phyloP scores from a whole-genome alignment of 2,888 invertebrate species.

The Eupithecia tripunctaria region DNA sequence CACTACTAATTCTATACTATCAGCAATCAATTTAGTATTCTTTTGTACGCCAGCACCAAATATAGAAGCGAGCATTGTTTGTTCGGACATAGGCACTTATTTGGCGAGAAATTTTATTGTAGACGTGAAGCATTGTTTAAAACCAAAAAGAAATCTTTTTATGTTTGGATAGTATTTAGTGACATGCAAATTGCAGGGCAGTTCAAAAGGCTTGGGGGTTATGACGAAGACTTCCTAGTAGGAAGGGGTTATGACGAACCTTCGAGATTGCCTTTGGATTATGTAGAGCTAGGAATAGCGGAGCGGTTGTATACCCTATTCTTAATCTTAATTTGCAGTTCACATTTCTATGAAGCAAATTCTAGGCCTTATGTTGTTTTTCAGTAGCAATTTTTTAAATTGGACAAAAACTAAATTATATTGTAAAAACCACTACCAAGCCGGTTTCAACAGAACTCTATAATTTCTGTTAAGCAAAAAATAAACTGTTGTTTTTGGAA shows the following conservation, averaged over 20 bases:
- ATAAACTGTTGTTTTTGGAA: neutral
- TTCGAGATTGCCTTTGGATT: too few species aligned
- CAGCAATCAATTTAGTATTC: constrained; percentile 13
- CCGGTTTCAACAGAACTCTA: constrained; percentile 7
- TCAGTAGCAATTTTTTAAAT: neutral
- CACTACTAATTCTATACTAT: neutral
- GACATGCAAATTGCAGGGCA: neutral
- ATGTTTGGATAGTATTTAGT: neutral
- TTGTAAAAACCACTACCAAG: constrained; percentile 4
- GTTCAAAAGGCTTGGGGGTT: neutral
- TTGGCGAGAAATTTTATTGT: constrained; percentile 12
- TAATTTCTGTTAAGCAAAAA: constrained; percentile 15
- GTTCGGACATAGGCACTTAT: neutral
- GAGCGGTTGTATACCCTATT: neutral
- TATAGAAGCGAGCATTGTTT: neutral
- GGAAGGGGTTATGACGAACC: neutral
- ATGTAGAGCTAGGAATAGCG: neutral
- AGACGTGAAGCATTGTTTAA: constrained; percentile 5
- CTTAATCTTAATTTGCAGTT: neutral
- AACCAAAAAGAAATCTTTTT: neutral
- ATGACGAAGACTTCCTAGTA: neutral
- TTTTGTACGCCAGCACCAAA: constrained; percentile 3
- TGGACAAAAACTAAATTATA: constrained; percentile 22
- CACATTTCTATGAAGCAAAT: neutral
- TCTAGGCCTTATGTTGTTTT: neutral